These are phyloP conservation scores for Parasteatoda lunata DNA, from an alignment of 2,888 invertebrate genomes.

Conservation along the genomic window DNA sequence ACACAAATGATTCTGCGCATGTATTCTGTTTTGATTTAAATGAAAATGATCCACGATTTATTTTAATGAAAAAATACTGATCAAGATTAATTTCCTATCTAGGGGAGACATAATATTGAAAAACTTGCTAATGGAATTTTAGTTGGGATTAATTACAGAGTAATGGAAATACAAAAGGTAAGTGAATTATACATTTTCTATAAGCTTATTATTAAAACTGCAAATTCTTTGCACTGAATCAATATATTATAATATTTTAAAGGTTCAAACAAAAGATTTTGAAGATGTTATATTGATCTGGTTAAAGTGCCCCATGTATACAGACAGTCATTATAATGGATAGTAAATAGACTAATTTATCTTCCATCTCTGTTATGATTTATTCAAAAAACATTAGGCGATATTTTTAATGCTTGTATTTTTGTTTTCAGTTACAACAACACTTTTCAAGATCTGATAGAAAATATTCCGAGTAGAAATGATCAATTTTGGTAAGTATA, in stretches of 20 bases:
- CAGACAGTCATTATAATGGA: constrained; percentile 48
- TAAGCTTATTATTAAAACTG: neutral
- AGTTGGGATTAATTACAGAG: constrained; percentile 86
- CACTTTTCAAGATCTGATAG: constrained; percentile 2
- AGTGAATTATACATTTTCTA: constrained; percentile 71
- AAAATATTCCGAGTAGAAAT: constrained; percentile 17
- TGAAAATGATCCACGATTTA: no score
- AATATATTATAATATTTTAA: neutral
- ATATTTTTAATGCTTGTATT: neutral
- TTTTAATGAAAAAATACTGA: no score
- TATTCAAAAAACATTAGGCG: no score
- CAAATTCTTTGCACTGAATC: neutral
- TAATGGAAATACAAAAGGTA: constrained; percentile 76
- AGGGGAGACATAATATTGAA: constrained; percentile 73
- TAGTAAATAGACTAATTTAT: constrained; percentile 20
- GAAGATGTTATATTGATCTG: constrained; percentile 32
- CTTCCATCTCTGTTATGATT: no score
- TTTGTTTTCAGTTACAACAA: constrained; percentile 27
- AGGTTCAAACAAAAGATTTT: constrained; percentile 47
- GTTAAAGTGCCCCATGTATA: constrained; percentile 27
- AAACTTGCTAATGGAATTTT: constrained; percentile 83
- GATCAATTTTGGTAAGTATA: constrained; percentile 54
- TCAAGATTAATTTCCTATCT: neutral
- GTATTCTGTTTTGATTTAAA: no score
- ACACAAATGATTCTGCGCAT: no score